Evolutionary conservation across 2,888 invertebrate genomes (phyloP).

Genomic region (Tetrapedia diversipes): DNA sequence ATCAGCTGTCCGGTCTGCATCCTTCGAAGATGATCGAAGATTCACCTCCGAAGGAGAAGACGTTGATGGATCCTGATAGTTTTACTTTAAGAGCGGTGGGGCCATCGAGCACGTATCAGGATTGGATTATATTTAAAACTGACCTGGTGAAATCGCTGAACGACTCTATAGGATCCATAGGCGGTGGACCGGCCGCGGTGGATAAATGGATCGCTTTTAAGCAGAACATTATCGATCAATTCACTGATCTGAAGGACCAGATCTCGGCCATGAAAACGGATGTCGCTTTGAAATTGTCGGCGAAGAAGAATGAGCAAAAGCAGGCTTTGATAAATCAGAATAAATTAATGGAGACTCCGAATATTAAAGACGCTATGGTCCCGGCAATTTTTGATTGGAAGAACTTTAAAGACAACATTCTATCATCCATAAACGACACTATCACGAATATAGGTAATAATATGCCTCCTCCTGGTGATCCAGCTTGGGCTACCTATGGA

Average conservation of each 20-base stretch:
- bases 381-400: constrained; percentile 59
- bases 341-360: neutral
- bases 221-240: constrained; percentile 49
- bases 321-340: constrained; percentile 13
- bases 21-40: constrained; percentile 19
- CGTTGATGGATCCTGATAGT: neutral
- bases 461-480: constrained; percentile 60
- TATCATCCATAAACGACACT: constrained; percentile 41
- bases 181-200: constrained; percentile 33
- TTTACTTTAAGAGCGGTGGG: constrained; percentile 9
- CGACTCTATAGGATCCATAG: constrained; percentile 54
- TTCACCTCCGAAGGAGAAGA: neutral
- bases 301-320: constrained; percentile 9
- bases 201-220: constrained; percentile 63
- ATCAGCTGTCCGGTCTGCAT: constrained; percentile 59
- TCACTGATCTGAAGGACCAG: constrained; percentile 51
- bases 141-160: constrained; percentile 58
- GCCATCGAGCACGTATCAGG: constrained; percentile 22
- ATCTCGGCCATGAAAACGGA: constrained; percentile 30
- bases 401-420: constrained; percentile 49
- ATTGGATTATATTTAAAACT: constrained; percentile 67
- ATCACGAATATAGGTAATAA: constrained; percentile 39
- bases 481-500: constrained; percentile 46
- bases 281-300: constrained; percentile 19
- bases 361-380: neutral